Conservation (phyloP, 1,140 invertebrate genomes). For the Laupala kohalensis region DNA sequence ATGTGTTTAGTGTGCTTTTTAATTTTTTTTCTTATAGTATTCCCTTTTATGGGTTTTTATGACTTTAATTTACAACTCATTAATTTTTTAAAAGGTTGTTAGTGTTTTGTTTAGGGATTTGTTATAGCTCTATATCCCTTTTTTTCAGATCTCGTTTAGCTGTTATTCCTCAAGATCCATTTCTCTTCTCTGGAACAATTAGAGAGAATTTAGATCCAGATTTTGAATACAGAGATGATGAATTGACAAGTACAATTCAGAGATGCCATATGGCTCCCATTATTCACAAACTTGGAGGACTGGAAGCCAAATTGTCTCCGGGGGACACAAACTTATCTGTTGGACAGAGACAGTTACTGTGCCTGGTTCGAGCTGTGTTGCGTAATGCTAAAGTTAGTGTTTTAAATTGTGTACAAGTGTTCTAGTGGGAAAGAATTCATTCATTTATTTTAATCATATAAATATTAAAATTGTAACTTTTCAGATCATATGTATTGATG, state of each 20-base stretch:
- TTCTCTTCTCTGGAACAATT: conserved; percentile 76
- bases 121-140: too few species aligned
- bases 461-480: conserved; percentile 4
- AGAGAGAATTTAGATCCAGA: conserved; percentile 84
- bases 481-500: conserved; percentile 89
- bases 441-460: neutral
- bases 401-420: too few species aligned
- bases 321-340: conserved; percentile 57
- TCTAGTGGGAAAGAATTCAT: too few species aligned
- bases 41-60: too few species aligned
- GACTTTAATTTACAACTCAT: too few species aligned
- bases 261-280: conserved; percentile 59
- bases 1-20: too few species aligned
- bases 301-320: conserved; percentile 48
- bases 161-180: conserved; percentile 89
- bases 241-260: conserved; percentile 64
- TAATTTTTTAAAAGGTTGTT: too few species aligned
- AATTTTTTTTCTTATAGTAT: too few species aligned
- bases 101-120: too few species aligned
- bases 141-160: conserved; percentile 58
- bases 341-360: conserved; percentile 79
- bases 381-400: conserved; percentile 66
- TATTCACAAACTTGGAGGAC: conserved; percentile 51
- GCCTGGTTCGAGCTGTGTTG: conserved; percentile 71
- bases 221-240: conserved; percentile 48